Percentiles rank a stretch among this genome's conserved stretches.
Evolutionary conservation across 2,888 invertebrate genomes (phyloP).

Genomic region (Scaptomyza polygonia): DNA sequence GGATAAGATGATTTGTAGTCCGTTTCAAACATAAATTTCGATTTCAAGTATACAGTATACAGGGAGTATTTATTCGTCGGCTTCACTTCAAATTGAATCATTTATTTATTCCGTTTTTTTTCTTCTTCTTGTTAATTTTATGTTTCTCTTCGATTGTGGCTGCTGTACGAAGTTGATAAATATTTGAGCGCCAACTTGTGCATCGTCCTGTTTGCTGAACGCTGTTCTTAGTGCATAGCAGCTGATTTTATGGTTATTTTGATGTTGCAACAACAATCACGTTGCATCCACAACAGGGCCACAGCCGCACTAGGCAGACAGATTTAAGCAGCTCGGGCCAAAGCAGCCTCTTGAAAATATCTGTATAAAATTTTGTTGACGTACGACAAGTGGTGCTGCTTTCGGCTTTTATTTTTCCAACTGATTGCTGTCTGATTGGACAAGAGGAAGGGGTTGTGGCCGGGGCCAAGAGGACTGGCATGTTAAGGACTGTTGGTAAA

Average conservation of each 20-base stretch:
- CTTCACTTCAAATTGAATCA: too few species aligned
- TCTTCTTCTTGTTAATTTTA: background rate
- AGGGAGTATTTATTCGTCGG: background rate
- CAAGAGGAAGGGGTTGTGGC: background rate
- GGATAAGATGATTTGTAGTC: background rate
- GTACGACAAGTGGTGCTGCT: slow-evolving; percentile 42
- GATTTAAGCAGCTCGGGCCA: slow-evolving; percentile 42
- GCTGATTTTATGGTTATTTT: slow-evolving; percentile 52
- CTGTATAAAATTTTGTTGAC: slow-evolving; percentile 32
- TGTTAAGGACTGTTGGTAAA: slow-evolving; percentile 18
- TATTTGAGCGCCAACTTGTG: slow-evolving; percentile 62
- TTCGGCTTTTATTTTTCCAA: slow-evolving; percentile 23
- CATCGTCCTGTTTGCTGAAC: slow-evolving; percentile 21
- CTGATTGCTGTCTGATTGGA: slow-evolving; percentile 17
- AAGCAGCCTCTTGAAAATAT: slow-evolving; percentile 26
- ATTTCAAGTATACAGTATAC: background rate
- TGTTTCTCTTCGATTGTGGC: slow-evolving; percentile 11
- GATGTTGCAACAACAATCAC: slow-evolving; percentile 8
- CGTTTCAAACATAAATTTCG: background rate
- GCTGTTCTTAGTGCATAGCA: slow-evolving; percentile 40
- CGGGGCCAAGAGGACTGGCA: background rate
- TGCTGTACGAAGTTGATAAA: slow-evolving; percentile 61
- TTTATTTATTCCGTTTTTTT: background rate
- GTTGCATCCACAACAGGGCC: slow-evolving; percentile 30
- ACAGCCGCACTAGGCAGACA: slow-evolving; percentile 32